These are phyloP conservation scores for Solenopsis fugax DNA, from an alignment of 1,140 invertebrate genomes.

Conservation along the genomic window DNA sequence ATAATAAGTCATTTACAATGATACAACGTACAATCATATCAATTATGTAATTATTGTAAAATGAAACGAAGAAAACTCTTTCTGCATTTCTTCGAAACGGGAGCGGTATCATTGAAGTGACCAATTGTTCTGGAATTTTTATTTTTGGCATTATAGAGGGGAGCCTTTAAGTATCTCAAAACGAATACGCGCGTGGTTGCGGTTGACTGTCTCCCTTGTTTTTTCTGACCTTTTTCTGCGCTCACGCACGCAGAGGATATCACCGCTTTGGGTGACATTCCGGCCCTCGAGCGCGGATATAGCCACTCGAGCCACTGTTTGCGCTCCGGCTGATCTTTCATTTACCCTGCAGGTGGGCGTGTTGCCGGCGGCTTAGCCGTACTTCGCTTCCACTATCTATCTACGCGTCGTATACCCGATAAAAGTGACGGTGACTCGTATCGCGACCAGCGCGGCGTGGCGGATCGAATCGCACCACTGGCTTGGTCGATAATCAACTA, in stretches of 20 bases:
- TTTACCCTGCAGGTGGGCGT: conserved; percentile 50
- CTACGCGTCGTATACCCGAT: background rate
- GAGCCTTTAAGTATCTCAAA: background rate
- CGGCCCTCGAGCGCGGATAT: conserved; percentile 57
- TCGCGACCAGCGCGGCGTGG: background rate
- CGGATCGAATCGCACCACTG: conserved; percentile 11
- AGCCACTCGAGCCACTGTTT: conserved; percentile 66
- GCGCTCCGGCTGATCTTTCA: conserved; percentile 43
- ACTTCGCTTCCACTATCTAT: conserved; percentile 51
- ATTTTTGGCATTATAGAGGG: conserved; percentile 1
- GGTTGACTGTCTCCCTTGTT: conserved; percentile 12
- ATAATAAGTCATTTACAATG: background rate
- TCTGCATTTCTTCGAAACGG: background rate
- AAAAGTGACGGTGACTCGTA: conserved; percentile 19
- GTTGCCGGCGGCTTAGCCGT: background rate
- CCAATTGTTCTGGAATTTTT: background rate
- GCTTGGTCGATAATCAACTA: conserved; percentile 11
- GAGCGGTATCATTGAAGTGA: background rate
- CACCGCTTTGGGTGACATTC: conserved; percentile 22
- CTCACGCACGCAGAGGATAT: conserved; percentile 23
- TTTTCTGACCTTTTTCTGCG: conserved; percentile 26
- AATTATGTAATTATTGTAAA: background rate
- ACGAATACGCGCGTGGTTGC: background rate
- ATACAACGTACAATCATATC: background rate
- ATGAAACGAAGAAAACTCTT: background rate